These are phyloP conservation scores for Iphiclides podalirius DNA, from an alignment of 2,888 invertebrate species.

Conservation along the genomic window DNA sequence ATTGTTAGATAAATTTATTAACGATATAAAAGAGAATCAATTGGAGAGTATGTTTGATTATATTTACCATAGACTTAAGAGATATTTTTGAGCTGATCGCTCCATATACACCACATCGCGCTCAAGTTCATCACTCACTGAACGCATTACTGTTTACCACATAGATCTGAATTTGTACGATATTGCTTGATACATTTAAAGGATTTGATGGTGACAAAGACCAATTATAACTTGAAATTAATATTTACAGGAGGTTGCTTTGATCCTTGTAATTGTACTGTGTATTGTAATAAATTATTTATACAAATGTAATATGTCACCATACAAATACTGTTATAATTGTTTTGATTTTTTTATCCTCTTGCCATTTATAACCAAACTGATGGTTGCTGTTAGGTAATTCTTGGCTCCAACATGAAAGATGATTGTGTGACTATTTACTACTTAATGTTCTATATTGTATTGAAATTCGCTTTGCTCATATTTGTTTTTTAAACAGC, in stretches of 20 bases:
- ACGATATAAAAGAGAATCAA: not conserved
- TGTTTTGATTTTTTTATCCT: not conserved
- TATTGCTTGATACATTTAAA: constrained; percentile 4
- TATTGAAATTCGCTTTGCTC: too few species aligned
- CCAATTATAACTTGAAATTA: not conserved
- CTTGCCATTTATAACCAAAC: not conserved
- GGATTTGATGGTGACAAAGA: constrained; percentile 18
- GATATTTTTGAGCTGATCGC: constrained; percentile 13
- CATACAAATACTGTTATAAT: too few species aligned
- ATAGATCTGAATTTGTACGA: constrained; percentile 55
- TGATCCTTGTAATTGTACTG: not conserved
- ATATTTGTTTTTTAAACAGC: too few species aligned
- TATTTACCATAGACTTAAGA: constrained; percentile 1
- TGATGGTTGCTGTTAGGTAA: not conserved
- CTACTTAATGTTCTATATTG: too few species aligned
- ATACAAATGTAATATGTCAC: not conserved
- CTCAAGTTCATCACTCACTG: constrained; percentile 26
- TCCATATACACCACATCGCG: not conserved
- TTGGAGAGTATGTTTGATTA: constrained; percentile 3
- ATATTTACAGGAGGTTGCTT: not conserved
- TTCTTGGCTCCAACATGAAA: too few species aligned
- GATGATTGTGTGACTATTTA: too few species aligned
- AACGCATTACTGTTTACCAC: constrained; percentile 25
- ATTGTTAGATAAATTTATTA: not conserved
- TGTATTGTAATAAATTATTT: not conserved